These are phyloP conservation scores for Rhabdomys dilectus DNA, from an alignment of 2,113 vertebrate species.

Conservation along the genomic window DNA sequence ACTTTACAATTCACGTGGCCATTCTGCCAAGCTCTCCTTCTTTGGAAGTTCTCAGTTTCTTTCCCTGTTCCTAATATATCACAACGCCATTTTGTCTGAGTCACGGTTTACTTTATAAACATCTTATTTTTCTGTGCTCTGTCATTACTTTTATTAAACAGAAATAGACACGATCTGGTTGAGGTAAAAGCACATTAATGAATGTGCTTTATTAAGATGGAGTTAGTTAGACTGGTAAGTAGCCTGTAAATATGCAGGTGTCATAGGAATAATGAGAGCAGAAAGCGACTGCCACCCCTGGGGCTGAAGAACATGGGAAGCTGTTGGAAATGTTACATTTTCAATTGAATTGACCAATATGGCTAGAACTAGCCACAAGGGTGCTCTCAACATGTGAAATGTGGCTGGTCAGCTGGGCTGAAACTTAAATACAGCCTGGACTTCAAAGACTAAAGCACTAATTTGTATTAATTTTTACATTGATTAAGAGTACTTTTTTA, in stretches of 20 bases:
- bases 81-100: not conserved
- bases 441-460: not conserved
- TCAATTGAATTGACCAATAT: not conserved
- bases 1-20: not conserved
- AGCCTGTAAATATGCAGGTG: not conserved
- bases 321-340: not conserved
- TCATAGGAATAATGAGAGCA: not conserved
- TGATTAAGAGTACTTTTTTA: not conserved
- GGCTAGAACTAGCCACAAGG: not conserved
- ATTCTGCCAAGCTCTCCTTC: not conserved
- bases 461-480: not conserved
- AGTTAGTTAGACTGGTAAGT: not conserved
- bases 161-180: not conserved
- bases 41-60: not conserved
- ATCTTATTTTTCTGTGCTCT: not conserved
- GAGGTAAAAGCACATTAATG: not conserved
- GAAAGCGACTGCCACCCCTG: not conserved
- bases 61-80: not conserved
- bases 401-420: not conserved
- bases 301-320: not conserved
- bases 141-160: slow-evolving; percentile 15
- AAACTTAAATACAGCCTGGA: not conserved
- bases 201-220: not conserved
- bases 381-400: not conserved
- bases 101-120: not conserved